Evolutionary conservation across 53 echinoderm and acorn worm species (phyloP).

Genomic region (Holothuria scabra): DNA sequence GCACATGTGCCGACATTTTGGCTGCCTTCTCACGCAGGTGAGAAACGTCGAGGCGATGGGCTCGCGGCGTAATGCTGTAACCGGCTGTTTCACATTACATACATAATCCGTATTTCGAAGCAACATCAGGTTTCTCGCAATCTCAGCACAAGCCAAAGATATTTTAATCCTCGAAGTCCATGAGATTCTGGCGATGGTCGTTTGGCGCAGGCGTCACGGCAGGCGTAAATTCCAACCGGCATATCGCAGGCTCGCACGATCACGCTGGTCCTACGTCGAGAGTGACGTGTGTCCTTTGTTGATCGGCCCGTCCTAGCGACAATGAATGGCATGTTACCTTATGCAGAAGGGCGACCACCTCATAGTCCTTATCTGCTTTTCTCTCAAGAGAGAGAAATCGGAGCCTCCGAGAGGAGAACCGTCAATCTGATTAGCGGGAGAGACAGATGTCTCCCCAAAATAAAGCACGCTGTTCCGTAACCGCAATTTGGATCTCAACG

Average conservation of each 20-base stretch:
- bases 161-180: constrained; percentile 49
- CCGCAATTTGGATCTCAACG: constrained; percentile 47
- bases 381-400: constrained; percentile 14
- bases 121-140: constrained; percentile 55
- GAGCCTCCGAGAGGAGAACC: constrained; percentile 23
- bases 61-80: constrained; percentile 40
- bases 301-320: constrained; percentile 27
- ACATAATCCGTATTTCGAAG: constrained; percentile 51
- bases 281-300: constrained; percentile 43
- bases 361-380: constrained; percentile 46
- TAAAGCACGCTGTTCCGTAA: constrained; percentile 45
- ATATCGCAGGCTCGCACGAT: constrained; percentile 54
- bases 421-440: constrained; percentile 47
- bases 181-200: constrained; percentile 36
- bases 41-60: constrained; percentile 37
- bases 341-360: constrained; percentile 54
- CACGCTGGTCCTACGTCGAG: constrained; percentile 38
- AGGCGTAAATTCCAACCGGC: constrained; percentile 54
- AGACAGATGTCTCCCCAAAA: constrained; percentile 45
- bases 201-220: constrained; percentile 52
- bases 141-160: constrained; percentile 48
- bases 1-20: constrained; percentile 53
- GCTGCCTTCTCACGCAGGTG: constrained; percentile 50
- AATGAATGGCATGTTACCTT: constrained; percentile 50
- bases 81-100: constrained; percentile 55